phyloP scores from a whole-genome alignment of 2,113 vertebrate genomes.

The Indri indri region DNA sequence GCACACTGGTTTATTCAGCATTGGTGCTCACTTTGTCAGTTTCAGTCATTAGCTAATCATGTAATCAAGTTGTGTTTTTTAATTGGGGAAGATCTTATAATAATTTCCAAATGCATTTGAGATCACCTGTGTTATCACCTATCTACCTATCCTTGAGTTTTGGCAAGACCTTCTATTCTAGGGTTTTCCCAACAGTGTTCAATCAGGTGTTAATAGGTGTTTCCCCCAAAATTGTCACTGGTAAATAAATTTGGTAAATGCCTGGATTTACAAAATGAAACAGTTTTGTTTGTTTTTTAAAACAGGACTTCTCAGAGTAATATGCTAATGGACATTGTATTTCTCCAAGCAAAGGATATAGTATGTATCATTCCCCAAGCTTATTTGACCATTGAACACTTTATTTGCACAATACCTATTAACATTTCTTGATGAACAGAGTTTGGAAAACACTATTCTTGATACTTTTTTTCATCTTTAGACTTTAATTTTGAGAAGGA shows the following conservation, averaged over 20 bases:
- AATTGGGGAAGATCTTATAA: constrained; percentile 33
- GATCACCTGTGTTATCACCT: not conserved
- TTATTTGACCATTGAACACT: not conserved
- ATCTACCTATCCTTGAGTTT: not conserved
- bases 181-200: not conserved
- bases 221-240: not conserved
- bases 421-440: constrained; percentile 16
- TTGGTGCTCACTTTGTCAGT: not conserved
- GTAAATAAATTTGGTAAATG: constrained; percentile 50
- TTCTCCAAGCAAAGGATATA: not conserved
- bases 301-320: constrained; percentile 14
- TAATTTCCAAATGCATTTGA: constrained; percentile 22
- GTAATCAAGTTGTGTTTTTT: constrained; percentile 2
- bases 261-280: not conserved
- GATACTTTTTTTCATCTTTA: not conserved
- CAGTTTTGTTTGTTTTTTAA: constrained; percentile 2
- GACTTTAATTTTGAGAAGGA: constrained; percentile 22
- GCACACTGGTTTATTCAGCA: not conserved
- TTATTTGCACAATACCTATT: constrained; percentile 14
- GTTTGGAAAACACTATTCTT: constrained; percentile 3
- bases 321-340: not conserved
- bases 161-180: constrained; percentile 10
- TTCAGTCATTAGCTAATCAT: constrained; percentile 20
- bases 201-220: not conserved
- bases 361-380: not conserved